Base-by-base conservation (phyloP, 64 coral and sea anemone genomes). In the Cladopsammia gracilis region DNA sequence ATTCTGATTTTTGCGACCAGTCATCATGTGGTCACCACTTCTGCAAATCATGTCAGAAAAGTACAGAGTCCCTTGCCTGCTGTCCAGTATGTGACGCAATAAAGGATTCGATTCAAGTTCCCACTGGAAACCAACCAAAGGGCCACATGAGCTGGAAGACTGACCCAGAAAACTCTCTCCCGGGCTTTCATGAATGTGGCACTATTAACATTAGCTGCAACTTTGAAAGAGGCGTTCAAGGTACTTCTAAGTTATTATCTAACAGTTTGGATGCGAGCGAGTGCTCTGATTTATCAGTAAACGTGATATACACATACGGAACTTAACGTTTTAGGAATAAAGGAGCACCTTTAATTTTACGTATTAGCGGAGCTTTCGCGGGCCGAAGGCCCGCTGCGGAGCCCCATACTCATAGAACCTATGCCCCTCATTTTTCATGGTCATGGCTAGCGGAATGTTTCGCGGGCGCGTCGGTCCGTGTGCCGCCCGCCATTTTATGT, bases 211-310 rank as follows among this genome's bases (percentile, higher is more conserved):
- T 82, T 43, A 44, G 78, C 43, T 82, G 26, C 34, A 82, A 82
- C 58, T 82, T 82, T 46, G 78, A 82, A 57, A 62, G 58, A 42
- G 78, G 78, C 12, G 42, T 82, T 62, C 78, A 82, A 82, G 78
- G 78, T 82, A 64, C 13, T 7, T 13, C 14, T 72, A 1, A 45
- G 11, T 44, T 72, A 2, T 45, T 72, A 9, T 45, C 6, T 68
- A 16, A 62, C 16, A 34, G 34, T 34, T 34, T 34, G 34, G 34
- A 34, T 34, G 34, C 34, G 34, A 34, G 34, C 34, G 34, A 34
- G 34, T 34, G 34, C 34, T 34, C 34, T 34, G n/a, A 34, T 34
- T 2, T 0, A 34, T 34, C 34, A 34, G 34, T 34, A 34, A 34
- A 34, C 34, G 34, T 2, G 34, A 34, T 34, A 2, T 34, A 34